Base-by-base conservation (phyloP, 2,888 invertebrate species). In the Tetrapedia diversipes region DNA sequence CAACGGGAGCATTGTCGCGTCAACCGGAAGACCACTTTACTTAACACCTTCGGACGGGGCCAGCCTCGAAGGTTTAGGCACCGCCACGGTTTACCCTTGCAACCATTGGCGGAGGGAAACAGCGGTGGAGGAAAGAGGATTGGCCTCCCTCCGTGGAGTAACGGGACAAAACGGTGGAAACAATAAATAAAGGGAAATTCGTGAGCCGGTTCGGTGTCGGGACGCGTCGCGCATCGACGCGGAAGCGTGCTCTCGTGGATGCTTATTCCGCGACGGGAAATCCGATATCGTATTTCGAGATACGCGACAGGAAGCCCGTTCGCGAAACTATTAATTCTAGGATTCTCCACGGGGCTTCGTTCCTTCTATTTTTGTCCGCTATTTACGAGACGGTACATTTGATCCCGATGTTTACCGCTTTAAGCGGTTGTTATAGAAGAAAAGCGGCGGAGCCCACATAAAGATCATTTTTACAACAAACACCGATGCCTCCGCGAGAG, bases 41-140 rank as follows among this genome's bases (percentile, higher is more conserved):
- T 80, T 72, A 75, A 80, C 68, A 69, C 79, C 67, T 57, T 66
- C 43, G 56, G 56, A 80, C 51, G 69, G 71, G 68, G 71, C 66
- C 66, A 63, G 61, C 64, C 66, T 43, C 24, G 41, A 53, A 57
- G 66, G 32, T 77, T 65, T 56, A 61, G 51, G 56, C 27, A 16
- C 53, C 39, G 56, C 45, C 34, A 4, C 47, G 29, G 61, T 76
- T 76, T 73, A 67, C 56, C 51, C 19, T 39, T 19, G 2, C 32
- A 2, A 27, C 41, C 47, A 56, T 66, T 72, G 49, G 56, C 47
- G 37, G 34, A 4, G 39, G 37, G 8, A 22, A 74, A 53, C 45
- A 14, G 7, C 29, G 56, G 11, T 4, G 65, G 29, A 60, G 68
- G 63, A 77, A 77, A 67, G 67, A 73, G 77, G 59, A 77, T 77